Evolutionary conservation across 2,113 vertebrate genomes (phyloP), one percentile per base, ranked within the genome.

Genomic region (Willisornis vidua): DNA sequence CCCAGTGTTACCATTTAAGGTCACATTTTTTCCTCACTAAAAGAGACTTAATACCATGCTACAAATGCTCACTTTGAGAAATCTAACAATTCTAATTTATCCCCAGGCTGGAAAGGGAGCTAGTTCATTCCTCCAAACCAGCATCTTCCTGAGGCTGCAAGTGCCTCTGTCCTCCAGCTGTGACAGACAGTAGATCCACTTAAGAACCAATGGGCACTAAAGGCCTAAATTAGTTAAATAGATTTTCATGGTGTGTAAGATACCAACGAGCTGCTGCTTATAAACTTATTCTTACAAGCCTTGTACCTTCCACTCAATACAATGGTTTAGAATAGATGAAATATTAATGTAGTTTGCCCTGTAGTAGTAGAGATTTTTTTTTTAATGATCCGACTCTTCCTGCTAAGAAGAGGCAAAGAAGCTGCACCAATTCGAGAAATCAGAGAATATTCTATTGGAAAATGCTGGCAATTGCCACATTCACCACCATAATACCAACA

Each of bases 261-360:
- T 35, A 45, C 63, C 67, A 74, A n/a, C 75, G 87, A 92, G 85
- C 68, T 90, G 92, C 59, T 81, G 73, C 55, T 73, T 82, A n/a
- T 33, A 92, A 46, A 59, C 46, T 75, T 79, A 85, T 96, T 95
- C 96, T 97, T 92, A 90, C 8, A 76, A 96, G 88, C 84, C 85
- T 55, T 93, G 54, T 58, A 73, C 67, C 49, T 90, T 90, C 48
- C 37, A 76, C 49, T 80, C 58, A 95, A 87, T 71, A 65, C 35
- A 71, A 46, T 9, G 5, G 26, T 67, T 59, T 54, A 74, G 65
- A 78, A 88, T 3, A 66, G 7, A 58, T 49, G 29, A 90, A 86
- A 54, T 24, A 28, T 37, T 75, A 83, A 22, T 19, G 41, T 9
- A 72, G 45, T 51, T 91, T 78, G 35, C 33, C 37, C 39, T 78